Evolutionary conservation across 2,888 invertebrate genomes (phyloP).

Genomic region (Ormyrus thymus): DNA sequence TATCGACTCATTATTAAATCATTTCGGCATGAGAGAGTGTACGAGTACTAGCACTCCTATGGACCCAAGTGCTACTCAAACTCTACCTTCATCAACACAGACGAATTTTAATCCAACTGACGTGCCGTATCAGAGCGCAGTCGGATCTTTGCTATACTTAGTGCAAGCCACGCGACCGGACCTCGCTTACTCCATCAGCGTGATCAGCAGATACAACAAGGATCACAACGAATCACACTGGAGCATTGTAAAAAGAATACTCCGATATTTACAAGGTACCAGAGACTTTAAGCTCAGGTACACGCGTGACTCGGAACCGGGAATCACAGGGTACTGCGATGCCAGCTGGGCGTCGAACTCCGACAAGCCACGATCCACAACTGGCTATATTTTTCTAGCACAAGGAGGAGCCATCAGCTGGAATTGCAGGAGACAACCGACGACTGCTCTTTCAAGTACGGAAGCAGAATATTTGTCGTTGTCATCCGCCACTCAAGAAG

Average conservation of each 20-base stretch:
- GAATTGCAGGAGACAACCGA: background rate
- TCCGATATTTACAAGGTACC: conserved; percentile 52
- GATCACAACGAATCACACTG: conserved; percentile 49
- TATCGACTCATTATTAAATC: background rate
- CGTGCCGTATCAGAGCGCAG: conserved; percentile 57
- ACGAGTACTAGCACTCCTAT: conserved; percentile 48
- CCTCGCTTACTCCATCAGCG: conserved; percentile 40
- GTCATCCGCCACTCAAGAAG: background rate
- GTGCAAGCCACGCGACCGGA: conserved; percentile 49
- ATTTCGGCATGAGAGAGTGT: conserved; percentile 18
- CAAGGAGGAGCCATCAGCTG: background rate
- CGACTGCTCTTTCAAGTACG: background rate
- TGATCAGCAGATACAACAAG: conserved; percentile 40
- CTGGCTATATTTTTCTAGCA: background rate
- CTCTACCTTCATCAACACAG: background rate
- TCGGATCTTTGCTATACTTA: conserved; percentile 59
- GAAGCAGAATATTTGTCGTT: conserved; percentile 6
- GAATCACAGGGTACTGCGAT: background rate
- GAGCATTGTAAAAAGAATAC: conserved; percentile 50
- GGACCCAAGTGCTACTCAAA: conserved; percentile 32
- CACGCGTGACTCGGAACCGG: background rate
- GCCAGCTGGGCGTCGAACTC: background rate
- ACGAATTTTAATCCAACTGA: background rate
- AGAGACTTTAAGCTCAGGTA: conserved; percentile 20
- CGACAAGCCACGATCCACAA: background rate